Conservation (phyloP, 1,140 invertebrate species). For the Cydia amplana region DNA sequence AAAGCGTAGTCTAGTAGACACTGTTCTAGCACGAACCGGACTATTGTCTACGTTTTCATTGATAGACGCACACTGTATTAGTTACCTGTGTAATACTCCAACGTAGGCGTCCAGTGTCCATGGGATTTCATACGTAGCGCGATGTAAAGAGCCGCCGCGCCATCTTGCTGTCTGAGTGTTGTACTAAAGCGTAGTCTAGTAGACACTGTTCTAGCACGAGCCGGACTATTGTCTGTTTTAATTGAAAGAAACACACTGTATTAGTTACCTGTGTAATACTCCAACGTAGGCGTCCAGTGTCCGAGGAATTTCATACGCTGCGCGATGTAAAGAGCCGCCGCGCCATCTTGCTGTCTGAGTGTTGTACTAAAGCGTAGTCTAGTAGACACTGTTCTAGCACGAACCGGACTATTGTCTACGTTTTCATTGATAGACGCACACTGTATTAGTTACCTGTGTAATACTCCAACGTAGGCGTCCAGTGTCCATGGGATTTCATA, state of each 20-base stretch:
- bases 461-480: conserved; percentile 86
- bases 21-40: conserved; percentile 96
- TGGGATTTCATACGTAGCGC: conserved; percentile 90
- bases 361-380: too few species aligned
- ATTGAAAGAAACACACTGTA: conserved; percentile 87
- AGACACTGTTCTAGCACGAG: conserved; percentile 94
- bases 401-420: conserved; percentile 93
- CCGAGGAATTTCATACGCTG: too few species aligned
- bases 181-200: conserved; percentile 93
- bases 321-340: too few species aligned
- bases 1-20: conserved; percentile 67
- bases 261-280: conserved; percentile 62
- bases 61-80: conserved; percentile 74
- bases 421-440: conserved; percentile 93
- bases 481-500: conserved; percentile 86
- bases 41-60: conserved; percentile 94
- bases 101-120: conserved; percentile 85
- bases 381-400: conserved; percentile 91
- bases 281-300: too few species aligned
- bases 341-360: too few species aligned
- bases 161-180: not conserved
- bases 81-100: conserved; percentile 57
- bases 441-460: too few species aligned
- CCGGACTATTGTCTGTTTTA: conserved; percentile 95
- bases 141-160: conserved; percentile 88